phyloP scores from a whole-genome alignment of 2,113 vertebrate genomes.

The Nanorana parkeri region DNA sequence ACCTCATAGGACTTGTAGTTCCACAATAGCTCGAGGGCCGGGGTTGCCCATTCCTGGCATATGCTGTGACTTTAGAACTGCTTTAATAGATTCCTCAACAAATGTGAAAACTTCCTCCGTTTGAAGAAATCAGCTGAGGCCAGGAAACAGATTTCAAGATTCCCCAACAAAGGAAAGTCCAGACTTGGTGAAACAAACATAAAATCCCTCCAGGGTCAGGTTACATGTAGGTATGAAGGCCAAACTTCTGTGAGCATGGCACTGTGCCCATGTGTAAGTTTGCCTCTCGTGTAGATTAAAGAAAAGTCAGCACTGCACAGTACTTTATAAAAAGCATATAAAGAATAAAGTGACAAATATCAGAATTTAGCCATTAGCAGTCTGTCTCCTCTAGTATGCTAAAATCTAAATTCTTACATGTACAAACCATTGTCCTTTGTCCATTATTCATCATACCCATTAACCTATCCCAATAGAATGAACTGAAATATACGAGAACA shows the following conservation, averaged over 20 bases:
- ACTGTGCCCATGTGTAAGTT: constrained; percentile 5
- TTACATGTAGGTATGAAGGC: constrained; percentile 24
- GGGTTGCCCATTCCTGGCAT: no score
- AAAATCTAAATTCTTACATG: no score
- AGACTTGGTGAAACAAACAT: neutral
- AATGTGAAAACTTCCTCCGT: neutral
- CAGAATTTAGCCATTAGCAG: no score
- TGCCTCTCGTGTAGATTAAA: constrained; percentile 15
- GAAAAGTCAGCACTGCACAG: neutral
- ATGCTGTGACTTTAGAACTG: no score
- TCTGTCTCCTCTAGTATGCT: no score
- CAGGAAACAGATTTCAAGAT: constrained; percentile 3
- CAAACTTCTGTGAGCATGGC: constrained; percentile 9
- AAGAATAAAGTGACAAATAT: no score
- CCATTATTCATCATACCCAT: no score
- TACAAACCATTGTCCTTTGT: no score
- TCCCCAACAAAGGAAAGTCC: neutral
- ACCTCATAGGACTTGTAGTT: no score
- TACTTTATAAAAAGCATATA: no score
- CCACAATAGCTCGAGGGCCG: no score
- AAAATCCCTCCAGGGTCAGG: constrained; percentile 20
- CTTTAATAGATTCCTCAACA: neutral
- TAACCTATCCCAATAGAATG: no score
- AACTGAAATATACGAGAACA: neutral
- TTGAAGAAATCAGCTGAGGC: neutral